phyloP scores from a whole-genome alignment of 2,797 vertebrate species.

The Enteromius treurensis region DNA sequence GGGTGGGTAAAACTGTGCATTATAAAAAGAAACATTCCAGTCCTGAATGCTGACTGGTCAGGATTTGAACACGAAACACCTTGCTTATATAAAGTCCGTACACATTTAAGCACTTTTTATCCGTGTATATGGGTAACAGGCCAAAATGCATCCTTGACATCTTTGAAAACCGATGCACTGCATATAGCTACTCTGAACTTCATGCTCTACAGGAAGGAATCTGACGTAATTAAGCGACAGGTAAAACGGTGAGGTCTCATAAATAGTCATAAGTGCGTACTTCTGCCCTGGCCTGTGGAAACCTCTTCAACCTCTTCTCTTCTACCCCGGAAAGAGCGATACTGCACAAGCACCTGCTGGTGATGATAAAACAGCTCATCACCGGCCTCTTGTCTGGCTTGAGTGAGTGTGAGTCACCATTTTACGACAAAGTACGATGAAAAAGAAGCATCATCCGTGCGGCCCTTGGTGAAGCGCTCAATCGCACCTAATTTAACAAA shows the following conservation, averaged over 20 bases:
- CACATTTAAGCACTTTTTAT: neutral
- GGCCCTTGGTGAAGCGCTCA: neutral
- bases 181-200: neutral
- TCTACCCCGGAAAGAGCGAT: neutral
- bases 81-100: neutral
- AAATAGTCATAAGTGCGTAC: slow-evolving; percentile 9
- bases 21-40: neutral
- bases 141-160: slow-evolving; percentile 21
- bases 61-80: neutral
- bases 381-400: slow-evolving; percentile 31
- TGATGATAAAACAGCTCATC: slow-evolving; percentile 40
- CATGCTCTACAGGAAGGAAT: neutral
- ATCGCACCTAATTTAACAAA: slow-evolving; percentile 26
- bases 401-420: slow-evolving; percentile 24
- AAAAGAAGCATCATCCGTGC: neutral
- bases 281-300: slow-evolving; percentile 14
- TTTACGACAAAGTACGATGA: slow-evolving; percentile 5
- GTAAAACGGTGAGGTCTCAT: neutral
- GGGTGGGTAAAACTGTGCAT: neutral
- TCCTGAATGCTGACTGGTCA: neutral
- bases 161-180: neutral
- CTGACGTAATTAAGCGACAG: neutral
- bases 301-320: slow-evolving; percentile 18
- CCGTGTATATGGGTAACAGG: neutral
- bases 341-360: slow-evolving; percentile 24